Conservation (phyloP, 2,113 vertebrate species). For the Mohoua ochrocephala region DNA sequence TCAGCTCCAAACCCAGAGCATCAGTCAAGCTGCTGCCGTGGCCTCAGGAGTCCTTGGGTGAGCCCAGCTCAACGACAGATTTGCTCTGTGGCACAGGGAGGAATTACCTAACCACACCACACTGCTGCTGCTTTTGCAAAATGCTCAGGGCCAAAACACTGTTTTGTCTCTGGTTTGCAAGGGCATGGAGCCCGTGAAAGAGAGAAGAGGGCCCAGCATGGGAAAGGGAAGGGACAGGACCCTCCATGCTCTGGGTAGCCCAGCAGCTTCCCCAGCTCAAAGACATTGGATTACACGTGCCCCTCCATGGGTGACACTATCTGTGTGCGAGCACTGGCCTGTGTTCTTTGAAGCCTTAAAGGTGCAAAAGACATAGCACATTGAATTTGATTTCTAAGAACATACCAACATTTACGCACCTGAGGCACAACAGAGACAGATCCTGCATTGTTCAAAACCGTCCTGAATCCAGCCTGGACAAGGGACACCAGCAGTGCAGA, state of each 20-base stretch:
- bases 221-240: background rate
- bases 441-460: background rate
- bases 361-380: fast-evolving
- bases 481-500: fast-evolving
- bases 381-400: background rate
- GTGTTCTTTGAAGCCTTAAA: background rate
- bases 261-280: background rate
- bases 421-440: background rate
- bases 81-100: background rate
- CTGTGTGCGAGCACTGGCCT: fast-evolving
- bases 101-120: background rate
- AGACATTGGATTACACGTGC: fast-evolving
- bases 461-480: fast-evolving
- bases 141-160: background rate
- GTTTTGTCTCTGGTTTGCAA: background rate
- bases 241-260: background rate
- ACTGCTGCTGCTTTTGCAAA: background rate
- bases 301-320: fast-evolving
- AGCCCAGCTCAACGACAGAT: background rate
- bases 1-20: background rate
- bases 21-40: background rate
- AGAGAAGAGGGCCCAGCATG: fast-evolving
- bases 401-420: background rate
- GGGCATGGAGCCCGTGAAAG: background rate
- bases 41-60: background rate